Conservation (phyloP, 2,888 invertebrate species). For the Orchesella flavescens region DNA sequence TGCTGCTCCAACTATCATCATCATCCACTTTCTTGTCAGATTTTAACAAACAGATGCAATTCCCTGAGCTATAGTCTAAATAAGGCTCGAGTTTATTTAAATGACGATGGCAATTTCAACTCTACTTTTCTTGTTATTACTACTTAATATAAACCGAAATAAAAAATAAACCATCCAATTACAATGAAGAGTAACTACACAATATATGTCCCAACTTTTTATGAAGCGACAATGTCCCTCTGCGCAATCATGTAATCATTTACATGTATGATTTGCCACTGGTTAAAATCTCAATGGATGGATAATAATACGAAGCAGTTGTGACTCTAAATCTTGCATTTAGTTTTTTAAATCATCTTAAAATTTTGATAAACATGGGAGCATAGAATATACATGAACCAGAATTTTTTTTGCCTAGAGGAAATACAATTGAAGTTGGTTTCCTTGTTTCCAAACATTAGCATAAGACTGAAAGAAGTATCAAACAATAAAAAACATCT, state of each 20-base stretch:
- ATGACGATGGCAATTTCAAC: slow-evolving; percentile 23
- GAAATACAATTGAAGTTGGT: slow-evolving; percentile 26
- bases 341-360: slow-evolving; percentile 4
- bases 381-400: neutral
- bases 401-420: slow-evolving; percentile 51
- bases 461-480: slow-evolving; percentile 25
- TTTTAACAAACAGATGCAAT: slow-evolving; percentile 16
- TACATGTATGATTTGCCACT: slow-evolving; percentile 48
- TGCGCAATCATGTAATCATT: slow-evolving; percentile 59
- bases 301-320: slow-evolving; percentile 44
- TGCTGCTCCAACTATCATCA: slow-evolving; percentile 47
- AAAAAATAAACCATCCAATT: slow-evolving; percentile 61
- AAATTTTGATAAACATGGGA: slow-evolving; percentile 24
- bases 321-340: slow-evolving; percentile 55
- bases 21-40: slow-evolving; percentile 14
- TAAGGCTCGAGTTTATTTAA: slow-evolving; percentile 18
- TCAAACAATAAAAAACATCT: slow-evolving; percentile 61
- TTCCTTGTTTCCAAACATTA: slow-evolving; percentile 36
- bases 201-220: slow-evolving; percentile 24
- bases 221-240: slow-evolving; percentile 36
- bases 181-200: slow-evolving; percentile 22
- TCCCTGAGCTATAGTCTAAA: slow-evolving; percentile 6
- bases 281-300: slow-evolving; percentile 53
- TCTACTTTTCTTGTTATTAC: slow-evolving; percentile 41
- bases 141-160: slow-evolving; percentile 54